Evolutionary conservation across 2,113 vertebrate genomes (phyloP), one percentile per base, ranked within the genome.

Genomic region (Sphaerodactylus townsendi): DNA sequence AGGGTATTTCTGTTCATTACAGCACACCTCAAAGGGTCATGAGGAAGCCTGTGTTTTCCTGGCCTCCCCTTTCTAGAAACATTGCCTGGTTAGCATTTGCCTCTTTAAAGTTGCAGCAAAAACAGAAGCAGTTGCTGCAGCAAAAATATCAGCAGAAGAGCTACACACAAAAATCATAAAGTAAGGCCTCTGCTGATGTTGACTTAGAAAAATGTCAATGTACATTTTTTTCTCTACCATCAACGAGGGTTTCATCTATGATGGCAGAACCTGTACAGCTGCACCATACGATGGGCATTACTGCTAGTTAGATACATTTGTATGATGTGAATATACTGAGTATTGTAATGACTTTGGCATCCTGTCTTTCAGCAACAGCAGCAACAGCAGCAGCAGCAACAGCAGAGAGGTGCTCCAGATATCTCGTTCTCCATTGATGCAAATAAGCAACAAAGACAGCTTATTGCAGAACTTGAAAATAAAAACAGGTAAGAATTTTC

Each of bases 401-500:
- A 96, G 59, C 91, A 98, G 92, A 97, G 98, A 93, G 95, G 95
- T 71, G 96, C 98, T 48, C 95, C 97, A 83, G 99, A 99, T 94
- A 96, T 99, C 80, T 97, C 97, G 90, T 97, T 97, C 93, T 98
- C 97, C 95, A 97, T 99, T 53, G 99, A 99, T 88, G 97, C 97
- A 90, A 99, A 99, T 93, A 99, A 98, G 92, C 98, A 99, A 68
- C 98, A 99, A 90, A 95, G 98, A 91, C 98, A 99, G 93, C 97
- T 99, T 92, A 99, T 99, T 48, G 98, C 98, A 17, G 99, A 99
- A 94, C 97, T 99, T 1, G 99, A 99, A 94, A 98, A 97, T 93
- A 99, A 99, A 95, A 99, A 99, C 96, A 97, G 98, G 99, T 99
- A 92, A 93, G 77, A 33, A 90, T 70, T 5, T 41, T 35, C 25